Conservation (phyloP, 1,140 invertebrate species). For the Eubasilissa regina region DNA sequence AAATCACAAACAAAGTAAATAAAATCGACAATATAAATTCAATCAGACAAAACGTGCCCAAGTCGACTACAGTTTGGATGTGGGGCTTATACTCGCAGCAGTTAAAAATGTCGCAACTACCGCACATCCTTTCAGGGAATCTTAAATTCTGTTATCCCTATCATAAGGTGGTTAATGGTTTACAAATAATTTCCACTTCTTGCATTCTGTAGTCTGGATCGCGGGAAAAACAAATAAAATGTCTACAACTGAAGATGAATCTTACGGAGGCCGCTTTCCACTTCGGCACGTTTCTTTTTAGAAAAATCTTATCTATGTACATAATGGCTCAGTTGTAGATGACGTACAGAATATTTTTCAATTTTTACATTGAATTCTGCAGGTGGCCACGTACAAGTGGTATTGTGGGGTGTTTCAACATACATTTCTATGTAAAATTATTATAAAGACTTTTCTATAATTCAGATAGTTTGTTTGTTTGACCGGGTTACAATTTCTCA, state of each 20-base stretch:
- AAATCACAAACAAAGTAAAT: neutral
- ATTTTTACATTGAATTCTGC: too few relatives aligned
- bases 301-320: too few relatives aligned
- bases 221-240: neutral
- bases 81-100: neutral
- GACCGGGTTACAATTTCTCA: too few relatives aligned
- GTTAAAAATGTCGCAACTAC: slow-evolving; percentile 5
- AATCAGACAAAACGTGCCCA: slow-evolving; percentile 45
- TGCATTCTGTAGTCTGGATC: too few relatives aligned
- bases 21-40: slow-evolving; percentile 10
- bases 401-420: too few relatives aligned
- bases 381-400: too few relatives aligned
- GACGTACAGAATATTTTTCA: too few relatives aligned
- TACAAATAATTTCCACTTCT: neutral
- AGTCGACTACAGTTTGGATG: slow-evolving; percentile 3
- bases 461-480: too few relatives aligned
- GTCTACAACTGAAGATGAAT: slow-evolving; percentile 1
- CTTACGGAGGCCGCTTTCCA: neutral
- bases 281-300: neutral
- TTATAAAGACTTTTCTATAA: too few relatives aligned
- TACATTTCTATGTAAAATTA: too few relatives aligned
- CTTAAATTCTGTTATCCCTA: neutral
- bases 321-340: too few relatives aligned
- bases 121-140: neutral
- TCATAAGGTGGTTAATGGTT: neutral